Evolutionary conservation across 2,113 vertebrate genomes (phyloP).

Genomic region (Podarcis cretensis): DNA sequence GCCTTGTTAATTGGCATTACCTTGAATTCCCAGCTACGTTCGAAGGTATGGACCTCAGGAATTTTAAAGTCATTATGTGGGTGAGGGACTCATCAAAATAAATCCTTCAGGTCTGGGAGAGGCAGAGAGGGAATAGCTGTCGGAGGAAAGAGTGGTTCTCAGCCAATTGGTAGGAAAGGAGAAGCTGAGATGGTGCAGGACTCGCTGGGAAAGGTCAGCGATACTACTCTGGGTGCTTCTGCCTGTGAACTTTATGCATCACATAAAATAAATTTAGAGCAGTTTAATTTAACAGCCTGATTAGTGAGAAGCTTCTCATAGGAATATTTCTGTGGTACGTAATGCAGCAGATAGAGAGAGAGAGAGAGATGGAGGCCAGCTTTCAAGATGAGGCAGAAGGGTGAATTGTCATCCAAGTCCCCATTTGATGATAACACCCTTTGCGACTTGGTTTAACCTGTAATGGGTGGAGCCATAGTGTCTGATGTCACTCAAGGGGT

Average conservation of each 20-base stretch:
- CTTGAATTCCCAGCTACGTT: conserved; percentile 83
- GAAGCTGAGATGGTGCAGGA: conserved; percentile 53
- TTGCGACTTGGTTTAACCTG: not conserved
- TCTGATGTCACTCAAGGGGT: not conserved
- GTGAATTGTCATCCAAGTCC: not conserved
- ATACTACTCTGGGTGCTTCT: conserved; percentile 65
- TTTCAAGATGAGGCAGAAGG: conserved; percentile 4
- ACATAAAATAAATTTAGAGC: conserved; percentile 80
- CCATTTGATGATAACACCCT: not conserved
- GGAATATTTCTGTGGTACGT: conserved; percentile 65
- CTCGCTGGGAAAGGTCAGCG: conserved; percentile 70
- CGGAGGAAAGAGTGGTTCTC: conserved; percentile 71
- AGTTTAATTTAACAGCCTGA: conserved; percentile 81
- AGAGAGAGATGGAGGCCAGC: no score
- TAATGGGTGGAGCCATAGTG: not conserved
- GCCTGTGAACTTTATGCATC: conserved; percentile 76
- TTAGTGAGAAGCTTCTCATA: conserved; percentile 78
- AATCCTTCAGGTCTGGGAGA: conserved; percentile 80
- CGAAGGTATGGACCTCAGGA: conserved; percentile 84
- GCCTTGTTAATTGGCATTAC: conserved; percentile 84
- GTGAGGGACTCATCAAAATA: conserved; percentile 82
- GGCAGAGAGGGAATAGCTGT: conserved; percentile 76
- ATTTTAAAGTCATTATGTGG: conserved; percentile 85
- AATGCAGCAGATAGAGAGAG: conserved; percentile 48
- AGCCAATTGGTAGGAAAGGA: conserved; percentile 72